Percentiles rank a stretch among this genome's conserved stretches.
These are phyloP conservation scores for Apostichopus japonicus DNA, from an alignment of 35 echinoderm and acorn worm genomes.

Conservation along the genomic window DNA sequence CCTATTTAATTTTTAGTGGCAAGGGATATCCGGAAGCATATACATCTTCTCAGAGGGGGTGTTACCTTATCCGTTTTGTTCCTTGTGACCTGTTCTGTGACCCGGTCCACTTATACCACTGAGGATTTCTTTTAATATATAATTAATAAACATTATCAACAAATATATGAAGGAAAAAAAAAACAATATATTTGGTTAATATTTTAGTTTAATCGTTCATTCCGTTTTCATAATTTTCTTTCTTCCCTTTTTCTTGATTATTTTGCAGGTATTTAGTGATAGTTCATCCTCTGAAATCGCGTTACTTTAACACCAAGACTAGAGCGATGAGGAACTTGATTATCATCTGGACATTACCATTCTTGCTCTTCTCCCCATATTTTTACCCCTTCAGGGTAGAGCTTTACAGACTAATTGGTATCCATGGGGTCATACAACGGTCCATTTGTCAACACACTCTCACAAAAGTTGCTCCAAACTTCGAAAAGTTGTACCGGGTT, in stretches of 20 bases:
- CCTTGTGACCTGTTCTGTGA: too few relatives aligned
- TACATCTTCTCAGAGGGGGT: too few relatives aligned
- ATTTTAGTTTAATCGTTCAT: too few relatives aligned
- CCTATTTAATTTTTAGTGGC: too few relatives aligned
- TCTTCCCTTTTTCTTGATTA: not conserved
- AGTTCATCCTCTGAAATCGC: constrained; percentile 80
- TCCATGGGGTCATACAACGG: constrained; percentile 73
- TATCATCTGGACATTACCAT: constrained; percentile 73
- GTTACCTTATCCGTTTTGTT: too few relatives aligned
- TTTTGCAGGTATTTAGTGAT: constrained; percentile 89
- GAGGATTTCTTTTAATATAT: too few relatives aligned
- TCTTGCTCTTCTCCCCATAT: constrained; percentile 76
- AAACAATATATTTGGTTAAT: too few relatives aligned
- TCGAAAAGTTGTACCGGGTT: constrained; percentile 48
- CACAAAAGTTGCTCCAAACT: not conserved
- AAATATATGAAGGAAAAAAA: too few relatives aligned
- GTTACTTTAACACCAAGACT: constrained; percentile 84
- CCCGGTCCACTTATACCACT: too few relatives aligned
- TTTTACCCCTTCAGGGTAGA: constrained; percentile 68
- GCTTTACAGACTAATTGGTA: constrained; percentile 64
- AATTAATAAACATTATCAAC: too few relatives aligned
- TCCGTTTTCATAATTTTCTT: not conserved
- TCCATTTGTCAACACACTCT: constrained; percentile 62
- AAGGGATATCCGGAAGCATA: too few relatives aligned
- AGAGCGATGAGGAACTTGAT: constrained; percentile 74